Evolutionary conservation across 2,797 vertebrate species (phyloP).

Genomic region (Pseudochirops cupreus): DNA sequence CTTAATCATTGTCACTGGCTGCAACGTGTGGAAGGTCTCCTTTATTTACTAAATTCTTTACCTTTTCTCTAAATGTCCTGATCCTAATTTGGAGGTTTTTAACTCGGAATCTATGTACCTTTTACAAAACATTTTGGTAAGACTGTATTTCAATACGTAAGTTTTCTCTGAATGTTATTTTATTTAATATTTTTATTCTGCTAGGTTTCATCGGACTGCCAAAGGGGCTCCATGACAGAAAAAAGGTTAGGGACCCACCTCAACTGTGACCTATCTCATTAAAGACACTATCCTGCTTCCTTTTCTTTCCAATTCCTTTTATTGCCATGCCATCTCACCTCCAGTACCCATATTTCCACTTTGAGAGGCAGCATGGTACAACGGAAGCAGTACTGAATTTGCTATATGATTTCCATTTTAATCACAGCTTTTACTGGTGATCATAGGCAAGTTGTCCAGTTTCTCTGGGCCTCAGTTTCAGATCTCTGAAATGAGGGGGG

Average conservation of each 20-base stretch:
- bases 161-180: neutral
- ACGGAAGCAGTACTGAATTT: neutral
- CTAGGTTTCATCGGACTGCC: neutral
- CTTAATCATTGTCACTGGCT: neutral
- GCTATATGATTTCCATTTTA: neutral
- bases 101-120: neutral
- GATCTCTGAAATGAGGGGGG: neutral
- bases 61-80: neutral
- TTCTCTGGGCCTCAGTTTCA: neutral
- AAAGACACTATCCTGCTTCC: neutral
- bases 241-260: neutral
- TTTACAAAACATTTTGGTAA: neutral
- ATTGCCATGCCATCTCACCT: neutral
- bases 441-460: neutral
- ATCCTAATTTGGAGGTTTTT: neutral
- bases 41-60: neutral
- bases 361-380: neutral
- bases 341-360: no score
- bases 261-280: neutral
- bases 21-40: neutral
- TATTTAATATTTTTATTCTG: neutral
- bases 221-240: neutral
- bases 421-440: neutral
- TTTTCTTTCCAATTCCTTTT: neutral
- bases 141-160: neutral